These are phyloP conservation scores for Alfaro cultratus DNA, from an alignment of 2,797 vertebrate species.

Conservation along the genomic window DNA sequence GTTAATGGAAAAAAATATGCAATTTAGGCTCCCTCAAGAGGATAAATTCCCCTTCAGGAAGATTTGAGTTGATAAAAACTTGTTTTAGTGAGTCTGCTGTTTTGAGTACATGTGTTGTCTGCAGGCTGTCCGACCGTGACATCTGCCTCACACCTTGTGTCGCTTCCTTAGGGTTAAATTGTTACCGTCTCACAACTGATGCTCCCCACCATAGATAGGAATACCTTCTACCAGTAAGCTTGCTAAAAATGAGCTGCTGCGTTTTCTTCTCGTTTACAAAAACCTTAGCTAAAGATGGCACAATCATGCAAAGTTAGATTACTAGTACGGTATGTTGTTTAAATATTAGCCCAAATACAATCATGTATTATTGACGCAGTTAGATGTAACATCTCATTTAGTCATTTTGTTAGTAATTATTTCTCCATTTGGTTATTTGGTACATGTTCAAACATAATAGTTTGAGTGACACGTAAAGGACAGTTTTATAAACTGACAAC, in stretches of 20 bases:
- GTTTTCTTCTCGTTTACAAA: neutral
- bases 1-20: neutral
- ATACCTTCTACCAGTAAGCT: neutral
- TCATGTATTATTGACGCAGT: neutral
- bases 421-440: neutral
- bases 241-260: neutral
- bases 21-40: neutral
- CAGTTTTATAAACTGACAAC: neutral
- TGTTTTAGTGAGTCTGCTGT: neutral
- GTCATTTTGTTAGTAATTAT: neutral
- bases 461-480: conserved; percentile 16
- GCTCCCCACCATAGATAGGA: neutral
- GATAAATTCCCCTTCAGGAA: neutral
- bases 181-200: neutral
- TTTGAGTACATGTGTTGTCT: neutral
- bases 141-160: too few relatives aligned
- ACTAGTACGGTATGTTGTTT: neutral
- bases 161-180: too few relatives aligned
- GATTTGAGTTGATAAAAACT: neutral
- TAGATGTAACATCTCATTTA: neutral
- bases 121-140: neutral
- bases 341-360: neutral
- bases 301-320: neutral
- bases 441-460: neutral
- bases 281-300: neutral